phyloP scores from a whole-genome alignment of 1,140 invertebrate species.

The Yoshiicerus persimilis region DNA sequence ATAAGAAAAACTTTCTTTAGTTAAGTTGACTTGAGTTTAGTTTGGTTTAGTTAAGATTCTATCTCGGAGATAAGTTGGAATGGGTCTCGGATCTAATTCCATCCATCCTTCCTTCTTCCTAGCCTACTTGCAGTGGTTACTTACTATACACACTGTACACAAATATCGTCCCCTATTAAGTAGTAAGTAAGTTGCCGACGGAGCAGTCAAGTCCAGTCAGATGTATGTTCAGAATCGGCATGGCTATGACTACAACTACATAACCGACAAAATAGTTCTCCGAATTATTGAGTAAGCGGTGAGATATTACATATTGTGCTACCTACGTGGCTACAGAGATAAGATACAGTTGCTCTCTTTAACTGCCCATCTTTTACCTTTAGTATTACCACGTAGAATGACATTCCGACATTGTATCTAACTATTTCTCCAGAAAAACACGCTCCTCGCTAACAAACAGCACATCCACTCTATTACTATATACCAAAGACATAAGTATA shows the following conservation, averaged over 20 bases:
- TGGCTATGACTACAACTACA: background rate
- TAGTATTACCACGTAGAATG: background rate
- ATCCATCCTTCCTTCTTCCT: background rate
- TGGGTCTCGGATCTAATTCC: constrained; percentile 6
- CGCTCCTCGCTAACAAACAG: background rate
- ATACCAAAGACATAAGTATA: background rate
- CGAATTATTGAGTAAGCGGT: constrained; percentile 2
- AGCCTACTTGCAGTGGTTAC: background rate
- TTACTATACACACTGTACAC: background rate
- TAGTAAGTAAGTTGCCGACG: background rate
- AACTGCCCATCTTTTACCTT: constrained; percentile 15
- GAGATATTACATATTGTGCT: constrained; percentile 15
- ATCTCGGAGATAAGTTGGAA: constrained; percentile 5
- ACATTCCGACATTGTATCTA: background rate
- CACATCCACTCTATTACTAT: background rate
- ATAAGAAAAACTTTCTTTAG: constrained; percentile 21
- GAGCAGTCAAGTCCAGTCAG: background rate
- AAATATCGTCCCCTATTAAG: background rate
- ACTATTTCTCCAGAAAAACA: background rate
- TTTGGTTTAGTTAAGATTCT: constrained; percentile 23
- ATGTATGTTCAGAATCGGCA: background rate
- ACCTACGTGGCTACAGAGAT: constrained; percentile 4
- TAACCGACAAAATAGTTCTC: background rate
- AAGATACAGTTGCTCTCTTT: constrained; percentile 13
- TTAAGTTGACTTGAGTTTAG: background rate